Evolutionary conservation across 2,797 vertebrate species (phyloP).

Genomic region (Cynodonichthys magdalenae): DNA sequence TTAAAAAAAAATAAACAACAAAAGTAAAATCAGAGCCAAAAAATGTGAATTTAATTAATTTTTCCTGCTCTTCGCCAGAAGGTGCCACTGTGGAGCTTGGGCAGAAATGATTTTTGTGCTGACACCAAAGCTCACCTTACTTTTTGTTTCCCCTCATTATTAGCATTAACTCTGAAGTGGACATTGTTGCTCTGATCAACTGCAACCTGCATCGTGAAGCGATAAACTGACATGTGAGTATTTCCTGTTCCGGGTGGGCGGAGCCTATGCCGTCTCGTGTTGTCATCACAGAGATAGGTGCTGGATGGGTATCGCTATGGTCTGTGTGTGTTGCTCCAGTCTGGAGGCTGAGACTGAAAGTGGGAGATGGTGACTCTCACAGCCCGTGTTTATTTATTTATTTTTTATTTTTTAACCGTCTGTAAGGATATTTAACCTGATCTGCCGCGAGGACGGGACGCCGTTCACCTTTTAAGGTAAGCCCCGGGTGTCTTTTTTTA

Average conservation of each 20-base stretch:
- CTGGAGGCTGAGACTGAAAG: constrained; percentile 62
- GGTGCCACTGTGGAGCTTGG: constrained; percentile 70
- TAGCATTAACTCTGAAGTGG: background rate
- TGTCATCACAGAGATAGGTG: constrained; percentile 65
- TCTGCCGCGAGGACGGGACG: constrained; percentile 5
- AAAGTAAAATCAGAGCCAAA: background rate
- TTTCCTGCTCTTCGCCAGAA: constrained; percentile 64
- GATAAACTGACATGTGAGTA: background rate
- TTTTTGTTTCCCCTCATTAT: constrained; percentile 9
- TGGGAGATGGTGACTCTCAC: constrained; percentile 42
- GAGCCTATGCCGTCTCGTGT: constrained; percentile 53
- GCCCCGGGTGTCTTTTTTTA: background rate
- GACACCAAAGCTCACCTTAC: background rate
- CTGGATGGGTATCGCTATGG: constrained; percentile 53
- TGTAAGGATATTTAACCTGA: constrained; percentile 59
- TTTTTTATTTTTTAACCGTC: background rate
- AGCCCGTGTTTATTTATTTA: constrained; percentile 17
- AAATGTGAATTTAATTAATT: constrained; percentile 7
- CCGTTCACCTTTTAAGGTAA: constrained; percentile 45
- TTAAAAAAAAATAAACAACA: too few relatives aligned
- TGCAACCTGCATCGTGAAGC: too few relatives aligned
- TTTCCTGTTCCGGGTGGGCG: constrained; percentile 54
- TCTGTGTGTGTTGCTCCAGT: constrained; percentile 60
- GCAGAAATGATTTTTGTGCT: constrained; percentile 14
- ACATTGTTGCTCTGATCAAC: too few relatives aligned